phyloP scores from a whole-genome alignment of 1,140 invertebrate genomes.

The Cotesia typhae region DNA sequence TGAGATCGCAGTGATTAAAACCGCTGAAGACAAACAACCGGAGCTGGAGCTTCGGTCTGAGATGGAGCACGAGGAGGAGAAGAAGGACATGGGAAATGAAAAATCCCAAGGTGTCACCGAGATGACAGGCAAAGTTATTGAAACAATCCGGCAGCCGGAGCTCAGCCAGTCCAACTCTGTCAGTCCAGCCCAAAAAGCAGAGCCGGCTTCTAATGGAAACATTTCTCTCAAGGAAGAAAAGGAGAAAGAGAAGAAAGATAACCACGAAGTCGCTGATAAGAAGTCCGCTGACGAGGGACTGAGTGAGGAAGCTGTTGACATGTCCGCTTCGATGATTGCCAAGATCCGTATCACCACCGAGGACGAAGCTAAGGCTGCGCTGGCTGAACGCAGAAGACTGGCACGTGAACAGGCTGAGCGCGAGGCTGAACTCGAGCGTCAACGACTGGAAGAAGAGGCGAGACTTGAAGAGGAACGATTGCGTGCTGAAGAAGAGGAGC shows the following conservation, averaged over 20 bases:
- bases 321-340: conserved; percentile 76
- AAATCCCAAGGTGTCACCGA: conserved; percentile 41
- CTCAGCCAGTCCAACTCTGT: not conserved
- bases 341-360: conserved; percentile 83
- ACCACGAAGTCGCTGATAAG: conserved; percentile 31
- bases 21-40: conserved; percentile 36
- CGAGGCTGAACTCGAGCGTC: conserved; percentile 83
- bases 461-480: conserved; percentile 78
- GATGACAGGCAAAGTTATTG: conserved; percentile 11
- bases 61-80: conserved; percentile 55
- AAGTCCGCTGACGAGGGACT: conserved; percentile 47
- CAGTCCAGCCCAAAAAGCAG: conserved; percentile 18
- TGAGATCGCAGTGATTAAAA: conserved; percentile 45
- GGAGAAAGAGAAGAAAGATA: conserved; percentile 52
- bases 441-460: conserved; percentile 76
- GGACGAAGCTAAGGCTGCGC: conserved; percentile 87
- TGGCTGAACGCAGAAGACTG: conserved; percentile 83
- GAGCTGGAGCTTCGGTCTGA: too few species aligned
- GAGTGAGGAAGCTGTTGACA: conserved; percentile 57
- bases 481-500: conserved; percentile 83
- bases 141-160: conserved; percentile 27
- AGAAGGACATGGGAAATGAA: conserved; percentile 57
- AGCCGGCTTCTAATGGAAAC: conserved; percentile 29
- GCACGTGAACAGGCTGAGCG: conserved; percentile 87
- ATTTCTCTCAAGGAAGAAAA: conserved; percentile 40